Base-by-base conservation (phyloP, 2,113 vertebrate species). In the Zosterops pallidus region DNA sequence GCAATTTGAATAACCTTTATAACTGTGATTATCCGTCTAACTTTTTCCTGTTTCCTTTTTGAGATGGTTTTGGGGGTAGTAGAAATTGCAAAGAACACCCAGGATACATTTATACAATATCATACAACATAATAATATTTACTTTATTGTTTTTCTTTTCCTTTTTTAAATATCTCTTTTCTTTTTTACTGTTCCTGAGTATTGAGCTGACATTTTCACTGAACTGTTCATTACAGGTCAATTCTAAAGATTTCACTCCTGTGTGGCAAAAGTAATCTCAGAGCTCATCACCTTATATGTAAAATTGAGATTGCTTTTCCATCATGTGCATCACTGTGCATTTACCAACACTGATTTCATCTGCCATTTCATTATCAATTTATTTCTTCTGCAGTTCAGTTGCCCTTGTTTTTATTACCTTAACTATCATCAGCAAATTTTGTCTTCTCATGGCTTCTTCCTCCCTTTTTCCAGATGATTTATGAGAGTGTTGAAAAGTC, bases 281-380 rank as follows among this genome's bases (percentile, higher is more conserved):
- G 70, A 94, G 15, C 49, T 94, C 75, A 85, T 93, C 53, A 87
- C 62, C 55, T 85, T 69, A 23, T 72, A 83, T 42, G 55, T 47
- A 94, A 96, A 85, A 83, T 62, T 70, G 57, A 65, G 50, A 42
- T 57, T 83, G 68, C 24, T 95, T 86, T 90, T 80, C 31, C 57
- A n/a, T 80, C 60, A 19, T 90, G 88, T 90, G 46, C 16, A 65
- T 68, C 92, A 69, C 75, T 57, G n/a, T 91, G n/a, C 46, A 77
- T 80, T 88, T 94, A 47, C 63, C 67, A 71, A 65, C 42, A 53
- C 28, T 35, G 70, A 85, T 93, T 87, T 93, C 24, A 76, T 86
- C 75, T 93, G 47, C 75, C n/a, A 12, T 83, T 95, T 96, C 75
- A 80, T 92, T 92, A 92, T 70, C 50, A 59, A n/a, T 91, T 93